Evolutionary conservation across 2,888 invertebrate genomes (phyloP), one percentile per base, ranked within the genome.

Genomic region (Drosophila mayaguana): DNA sequence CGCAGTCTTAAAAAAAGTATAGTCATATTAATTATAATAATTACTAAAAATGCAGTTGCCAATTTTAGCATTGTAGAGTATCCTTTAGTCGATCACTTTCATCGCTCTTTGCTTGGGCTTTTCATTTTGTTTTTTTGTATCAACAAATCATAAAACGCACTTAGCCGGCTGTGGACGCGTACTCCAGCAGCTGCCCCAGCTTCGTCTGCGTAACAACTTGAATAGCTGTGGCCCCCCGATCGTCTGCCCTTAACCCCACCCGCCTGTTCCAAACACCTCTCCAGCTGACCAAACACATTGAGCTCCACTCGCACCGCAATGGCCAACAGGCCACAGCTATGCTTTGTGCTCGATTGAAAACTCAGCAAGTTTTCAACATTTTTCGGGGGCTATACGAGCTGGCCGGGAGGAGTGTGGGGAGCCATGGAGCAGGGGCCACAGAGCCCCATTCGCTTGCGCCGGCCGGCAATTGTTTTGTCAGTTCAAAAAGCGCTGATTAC

Each of bases 381-480:
- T 81, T 76, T 68, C 38, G 63, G 75, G 64, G 70, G 70, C 63
- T 64, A 45, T 53, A 42, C 34, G 18, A 38, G 22, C 7, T 32
- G 12, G 11, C 4, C 18, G 1, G n/a, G 12, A 25, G 14, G 36
- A 25, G 25, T 11, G 32, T 12, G 0, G 1, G 48, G 38, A 48
- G 42, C 25, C 36, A 25, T 9, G 34, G 20, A 11, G 28, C 16
- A 16, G 48, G 65, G 9, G n/a, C 32, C 57, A 45, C 16, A 20
- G 36, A 36, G 51, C 34, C 20, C 34, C 72, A 61, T 11, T 72
- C 46, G 51, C 68, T 57, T 46, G 50, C 62, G 88, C 88, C 88
- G 88, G 83, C 83, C 88, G 86, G 83, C 89, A 78, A 88, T 88
- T 88, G 88, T 88, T 83, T 74, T 78, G 71, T 76, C 74, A 67